These are phyloP conservation scores for Aplidium turbinatum DNA, from an alignment of 23 tunicate genomes.

Conservation along the genomic window DNA sequence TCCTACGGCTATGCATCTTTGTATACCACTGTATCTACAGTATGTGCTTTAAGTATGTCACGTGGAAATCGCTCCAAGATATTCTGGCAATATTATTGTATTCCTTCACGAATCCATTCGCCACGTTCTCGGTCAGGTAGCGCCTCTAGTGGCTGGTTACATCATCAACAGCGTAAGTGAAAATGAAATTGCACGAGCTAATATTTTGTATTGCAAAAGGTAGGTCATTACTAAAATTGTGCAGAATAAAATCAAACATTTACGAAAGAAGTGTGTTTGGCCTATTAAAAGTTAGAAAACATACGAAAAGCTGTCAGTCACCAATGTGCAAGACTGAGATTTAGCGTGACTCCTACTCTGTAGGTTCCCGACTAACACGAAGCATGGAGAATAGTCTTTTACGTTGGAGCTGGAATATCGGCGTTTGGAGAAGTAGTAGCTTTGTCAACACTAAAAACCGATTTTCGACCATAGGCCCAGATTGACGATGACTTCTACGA, in stretches of 20 bases:
- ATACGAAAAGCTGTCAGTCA: too few species aligned
- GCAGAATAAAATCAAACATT: too few species aligned
- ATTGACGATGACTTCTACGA: conserved; percentile 29
- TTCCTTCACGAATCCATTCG: conserved; percentile 59
- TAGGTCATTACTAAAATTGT: too few species aligned
- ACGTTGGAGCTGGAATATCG: conserved; percentile 58
- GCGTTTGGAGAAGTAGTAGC: conserved; percentile 57
- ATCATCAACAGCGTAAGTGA: conserved; percentile 52
- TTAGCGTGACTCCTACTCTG: too few species aligned
- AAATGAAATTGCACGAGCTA: too few species aligned
- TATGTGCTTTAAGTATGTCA: conserved; percentile 67
- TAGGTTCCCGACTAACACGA: conserved; percentile 46
- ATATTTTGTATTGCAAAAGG: too few species aligned
- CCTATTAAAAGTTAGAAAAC: too few species aligned
- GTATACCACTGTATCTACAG: too few species aligned
- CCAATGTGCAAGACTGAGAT: too few species aligned
- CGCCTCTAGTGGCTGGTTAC: conserved; percentile 63
- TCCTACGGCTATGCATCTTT: too few species aligned
- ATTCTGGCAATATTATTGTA: conserved; percentile 59
- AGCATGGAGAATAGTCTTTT: conserved; percentile 68
- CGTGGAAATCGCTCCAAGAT: conserved; percentile 63
- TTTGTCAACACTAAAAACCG: conserved; percentile 51
- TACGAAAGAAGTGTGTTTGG: too few species aligned
- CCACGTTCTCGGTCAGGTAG: conserved; percentile 63
- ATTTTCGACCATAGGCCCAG: conserved; percentile 57